A percentile compares a stretch with the other conserved stretches of the same genome.
phyloP scores from a whole-genome alignment of 2,888 invertebrate genomes.

The Troides helena region DNA sequence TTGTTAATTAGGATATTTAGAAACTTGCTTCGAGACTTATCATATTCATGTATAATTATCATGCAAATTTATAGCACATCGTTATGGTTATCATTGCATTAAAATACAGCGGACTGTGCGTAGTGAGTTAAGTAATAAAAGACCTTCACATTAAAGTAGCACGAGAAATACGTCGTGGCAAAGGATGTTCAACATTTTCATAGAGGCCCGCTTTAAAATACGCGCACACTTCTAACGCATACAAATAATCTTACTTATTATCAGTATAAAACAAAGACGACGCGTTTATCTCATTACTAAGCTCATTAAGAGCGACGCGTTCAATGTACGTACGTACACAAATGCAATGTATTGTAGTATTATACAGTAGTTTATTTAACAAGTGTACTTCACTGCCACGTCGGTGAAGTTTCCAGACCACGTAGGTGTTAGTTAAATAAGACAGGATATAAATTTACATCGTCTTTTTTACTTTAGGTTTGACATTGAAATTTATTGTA shows the following conservation, averaged over 20 bases:
- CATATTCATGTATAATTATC: background rate
- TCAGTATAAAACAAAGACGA: slow-evolving; percentile 19
- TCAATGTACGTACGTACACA: slow-evolving; percentile 4
- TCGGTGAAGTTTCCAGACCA: background rate
- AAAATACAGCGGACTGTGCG: background rate
- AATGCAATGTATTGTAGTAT: background rate
- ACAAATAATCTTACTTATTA: slow-evolving; percentile 8
- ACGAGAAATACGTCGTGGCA: background rate
- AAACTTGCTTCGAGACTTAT: background rate
- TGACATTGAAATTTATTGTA: background rate
- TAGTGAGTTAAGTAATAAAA: background rate
- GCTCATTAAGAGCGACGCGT: slow-evolving; percentile 20
- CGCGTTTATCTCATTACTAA: slow-evolving; percentile 13
- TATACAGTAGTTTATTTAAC: background rate
- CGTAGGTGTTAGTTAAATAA: slow-evolving; percentile 2
- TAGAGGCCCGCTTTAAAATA: slow-evolving; percentile 4
- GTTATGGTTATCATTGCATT: slow-evolving; percentile 2
- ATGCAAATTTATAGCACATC: background rate
- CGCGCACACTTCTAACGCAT: slow-evolving; percentile 5
- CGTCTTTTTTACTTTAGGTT: background rate
- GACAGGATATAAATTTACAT: background rate
- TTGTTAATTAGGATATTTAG: background rate
- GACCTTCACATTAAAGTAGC: background rate
- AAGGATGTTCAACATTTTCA: background rate
- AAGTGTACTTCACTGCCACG: background rate